Evolutionary conservation across 2,113 vertebrate genomes (phyloP), one percentile per base, ranked within the genome.

Genomic region (Esox niger): DNA sequence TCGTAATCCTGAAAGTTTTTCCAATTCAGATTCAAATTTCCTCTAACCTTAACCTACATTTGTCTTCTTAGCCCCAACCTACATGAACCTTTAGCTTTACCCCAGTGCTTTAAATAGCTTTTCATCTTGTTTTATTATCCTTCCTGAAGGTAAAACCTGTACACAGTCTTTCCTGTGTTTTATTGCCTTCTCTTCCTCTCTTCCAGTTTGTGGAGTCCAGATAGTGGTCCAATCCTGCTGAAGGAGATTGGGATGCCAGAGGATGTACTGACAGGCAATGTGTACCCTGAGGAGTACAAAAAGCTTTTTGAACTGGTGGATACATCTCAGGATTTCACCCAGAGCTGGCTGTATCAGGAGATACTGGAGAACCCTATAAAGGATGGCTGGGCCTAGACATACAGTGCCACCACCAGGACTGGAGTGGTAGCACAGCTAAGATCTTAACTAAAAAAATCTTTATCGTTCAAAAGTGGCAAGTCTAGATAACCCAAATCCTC

Each of bases 221-320:
- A 86, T 64, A 77, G 65, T 17, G 64, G 71, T 32, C 23, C 2
- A 1, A 52, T 79, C 31, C 47, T 95, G 70, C 33, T 93, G 75
- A 82, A 25, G 38, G 54, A 82, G 20, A 69, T 90, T n/a, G 82
- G 80, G 43, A 85, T 91, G 69, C 62, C 79, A 0, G 4, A 82
- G 46, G 66, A 85, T 43, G 68, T 77, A 6, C 10, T 62, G 68
- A 69, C 88, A 17, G 76, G 75, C 66, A 38, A 81, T 4, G 67
- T 95, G 10, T 80, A 82, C 56, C 93, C 93, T 58, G 71, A 84
- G 58, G 90, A 93, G 59, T 95, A 92, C 46, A 92, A 81, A 66
- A 72, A 27, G 3, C 83, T 95, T 66, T 95, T 94, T 15, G 84
- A 94, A 77, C 73, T 82, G 64, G 86, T 95, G 81, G 88, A 92